Percentiles rank a stretch among this genome's conserved stretches.
Evolutionary conservation across 1,140 invertebrate genomes (phyloP).

Genomic region (Caenorhabditis brenneri): DNA sequence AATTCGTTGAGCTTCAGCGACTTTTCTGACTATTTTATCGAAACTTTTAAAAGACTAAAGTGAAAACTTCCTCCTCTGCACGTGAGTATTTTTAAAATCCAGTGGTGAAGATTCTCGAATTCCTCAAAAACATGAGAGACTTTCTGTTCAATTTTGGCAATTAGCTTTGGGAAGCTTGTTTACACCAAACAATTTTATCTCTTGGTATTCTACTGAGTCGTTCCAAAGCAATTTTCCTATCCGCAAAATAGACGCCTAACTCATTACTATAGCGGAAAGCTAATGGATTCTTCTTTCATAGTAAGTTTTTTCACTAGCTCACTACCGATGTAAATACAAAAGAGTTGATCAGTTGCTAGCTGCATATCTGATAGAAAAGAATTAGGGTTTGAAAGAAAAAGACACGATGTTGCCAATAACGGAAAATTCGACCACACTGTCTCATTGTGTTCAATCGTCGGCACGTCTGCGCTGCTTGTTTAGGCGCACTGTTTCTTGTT

Average conservation of each 20-base stretch:
- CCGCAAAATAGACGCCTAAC: neutral
- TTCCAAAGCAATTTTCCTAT: neutral
- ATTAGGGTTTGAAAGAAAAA: too few species aligned
- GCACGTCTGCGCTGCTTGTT: neutral
- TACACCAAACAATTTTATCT: neutral
- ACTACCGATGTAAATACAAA: too few species aligned
- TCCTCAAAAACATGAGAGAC: too few species aligned
- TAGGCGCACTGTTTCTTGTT: neutral
- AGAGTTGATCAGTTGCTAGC: too few species aligned
- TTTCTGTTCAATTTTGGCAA: neutral
- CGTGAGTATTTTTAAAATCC: too few species aligned
- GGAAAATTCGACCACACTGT: too few species aligned
- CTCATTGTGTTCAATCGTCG: conserved; percentile 2
- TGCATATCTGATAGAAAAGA: too few species aligned
- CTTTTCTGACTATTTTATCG: neutral
- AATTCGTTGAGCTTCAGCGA: neutral
- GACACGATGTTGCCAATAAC: too few species aligned
- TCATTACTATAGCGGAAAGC: neutral
- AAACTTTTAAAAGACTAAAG: too few species aligned
- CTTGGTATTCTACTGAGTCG: neutral
- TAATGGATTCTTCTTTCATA: neutral
- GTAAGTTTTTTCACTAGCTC: too few species aligned
- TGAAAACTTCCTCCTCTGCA: too few species aligned
- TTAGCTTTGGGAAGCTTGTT: neutral
- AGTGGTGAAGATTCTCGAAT: too few species aligned